Conservation (phyloP, 2,113 vertebrate genomes). For the Numenius arquata region DNA sequence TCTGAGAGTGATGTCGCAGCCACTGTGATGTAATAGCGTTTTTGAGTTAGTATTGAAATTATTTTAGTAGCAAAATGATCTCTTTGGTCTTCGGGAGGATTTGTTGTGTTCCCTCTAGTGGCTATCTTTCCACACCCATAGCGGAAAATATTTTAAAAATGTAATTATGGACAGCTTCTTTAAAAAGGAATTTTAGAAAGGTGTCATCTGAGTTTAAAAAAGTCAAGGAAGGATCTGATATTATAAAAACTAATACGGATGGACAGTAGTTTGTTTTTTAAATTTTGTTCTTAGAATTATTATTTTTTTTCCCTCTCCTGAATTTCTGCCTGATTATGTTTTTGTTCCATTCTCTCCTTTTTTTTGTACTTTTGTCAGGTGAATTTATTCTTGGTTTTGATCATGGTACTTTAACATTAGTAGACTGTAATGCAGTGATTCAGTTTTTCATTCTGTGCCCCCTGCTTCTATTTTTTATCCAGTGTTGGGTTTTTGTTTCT, state of each 20-base stretch:
- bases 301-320: neutral
- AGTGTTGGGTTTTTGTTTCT: neutral
- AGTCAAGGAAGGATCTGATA: neutral
- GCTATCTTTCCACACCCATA: neutral
- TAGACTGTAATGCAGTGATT: neutral
- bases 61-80: neutral
- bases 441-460: neutral
- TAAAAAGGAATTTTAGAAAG: neutral
- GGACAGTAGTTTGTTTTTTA: neutral
- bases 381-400: neutral
- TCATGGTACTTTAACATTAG: neutral
- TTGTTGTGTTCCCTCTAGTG: neutral
- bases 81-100: neutral
- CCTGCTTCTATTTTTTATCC: neutral
- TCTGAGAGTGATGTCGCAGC: fast-evolving
- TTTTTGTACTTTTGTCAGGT: neutral
- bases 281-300: neutral
- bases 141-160: neutral
- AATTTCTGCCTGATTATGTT: neutral
- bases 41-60: neutral
- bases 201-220: neutral
- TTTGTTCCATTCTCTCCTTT: neutral
- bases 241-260: neutral
- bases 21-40: neutral
- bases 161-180: neutral